Conservation (phyloP, 2,888 invertebrate species). For the Ellobium chinense region DNA sequence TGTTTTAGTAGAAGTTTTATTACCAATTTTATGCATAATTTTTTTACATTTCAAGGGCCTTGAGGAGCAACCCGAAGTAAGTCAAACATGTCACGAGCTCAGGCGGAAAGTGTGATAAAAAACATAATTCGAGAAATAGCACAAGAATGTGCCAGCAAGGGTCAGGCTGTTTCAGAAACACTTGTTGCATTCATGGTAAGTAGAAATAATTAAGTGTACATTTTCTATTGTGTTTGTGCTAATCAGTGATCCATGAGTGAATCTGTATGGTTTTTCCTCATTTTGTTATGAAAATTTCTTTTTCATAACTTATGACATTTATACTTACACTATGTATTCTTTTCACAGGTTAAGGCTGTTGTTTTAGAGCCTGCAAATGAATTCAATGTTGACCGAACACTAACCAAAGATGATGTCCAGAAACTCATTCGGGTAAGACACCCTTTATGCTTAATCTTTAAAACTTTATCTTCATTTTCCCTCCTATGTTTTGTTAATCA, state of each 20-base stretch:
- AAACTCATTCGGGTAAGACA: slow-evolving; percentile 77
- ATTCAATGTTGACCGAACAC: slow-evolving; percentile 79
- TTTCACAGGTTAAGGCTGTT: slow-evolving; percentile 76
- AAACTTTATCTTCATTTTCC: not conserved
- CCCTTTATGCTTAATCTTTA: not conserved
- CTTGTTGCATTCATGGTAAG: slow-evolving; percentile 79
- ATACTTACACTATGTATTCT: too few relatives aligned
- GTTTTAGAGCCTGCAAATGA: slow-evolving; percentile 79
- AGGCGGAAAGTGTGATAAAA: slow-evolving; percentile 79
- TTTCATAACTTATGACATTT: too few relatives aligned
- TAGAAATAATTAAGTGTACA: too few relatives aligned
- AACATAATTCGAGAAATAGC: slow-evolving; percentile 79
- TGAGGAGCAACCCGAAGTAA: too few relatives aligned
- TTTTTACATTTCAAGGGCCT: too few relatives aligned
- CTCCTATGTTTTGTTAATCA: too few relatives aligned
- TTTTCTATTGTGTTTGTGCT: too few relatives aligned
- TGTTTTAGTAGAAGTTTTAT: too few relatives aligned
- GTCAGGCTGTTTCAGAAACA: slow-evolving; percentile 79
- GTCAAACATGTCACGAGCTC: slow-evolving; percentile 79
- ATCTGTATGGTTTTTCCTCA: too few relatives aligned
- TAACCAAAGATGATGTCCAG: slow-evolving; percentile 79
- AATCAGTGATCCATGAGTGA: too few relatives aligned
- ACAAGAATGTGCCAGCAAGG: slow-evolving; percentile 79
- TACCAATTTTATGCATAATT: too few relatives aligned
- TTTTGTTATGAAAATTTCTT: too few relatives aligned